Conservation (phyloP, 2,797 vertebrate species). For the Gadopsis marmoratus region DNA sequence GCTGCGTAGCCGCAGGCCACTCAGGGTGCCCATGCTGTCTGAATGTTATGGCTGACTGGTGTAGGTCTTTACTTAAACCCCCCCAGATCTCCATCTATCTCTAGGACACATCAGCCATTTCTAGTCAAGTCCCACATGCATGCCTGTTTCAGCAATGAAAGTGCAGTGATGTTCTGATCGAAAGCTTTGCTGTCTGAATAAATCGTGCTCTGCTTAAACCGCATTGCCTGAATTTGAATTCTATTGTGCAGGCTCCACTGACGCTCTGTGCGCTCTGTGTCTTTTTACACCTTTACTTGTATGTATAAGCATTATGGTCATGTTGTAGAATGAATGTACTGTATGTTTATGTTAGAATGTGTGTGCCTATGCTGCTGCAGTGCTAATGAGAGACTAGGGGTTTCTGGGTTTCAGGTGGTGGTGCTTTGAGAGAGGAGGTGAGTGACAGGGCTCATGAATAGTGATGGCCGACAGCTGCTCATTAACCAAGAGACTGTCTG, state of each 20-base stretch:
- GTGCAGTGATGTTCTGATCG: slow-evolving; percentile 48
- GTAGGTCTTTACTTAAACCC: slow-evolving; percentile 60
- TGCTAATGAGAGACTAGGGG: slow-evolving; percentile 78
- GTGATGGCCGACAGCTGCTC: slow-evolving; percentile 86
- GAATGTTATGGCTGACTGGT: too few relatives aligned
- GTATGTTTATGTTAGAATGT: slow-evolving; percentile 28
- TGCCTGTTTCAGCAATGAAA: slow-evolving; percentile 61
- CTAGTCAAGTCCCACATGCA: slow-evolving; percentile 52
- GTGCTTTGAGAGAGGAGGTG: slow-evolving; percentile 77
- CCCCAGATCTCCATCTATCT: slow-evolving; percentile 36
- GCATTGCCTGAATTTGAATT: slow-evolving; percentile 53
- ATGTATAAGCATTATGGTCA: slow-evolving; percentile 18
- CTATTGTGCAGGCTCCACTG: slow-evolving; percentile 32
- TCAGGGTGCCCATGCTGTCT: too few relatives aligned
- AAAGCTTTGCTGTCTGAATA: slow-evolving; percentile 58
- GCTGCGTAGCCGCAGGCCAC: too few relatives aligned
- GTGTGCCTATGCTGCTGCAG: slow-evolving; percentile 48
- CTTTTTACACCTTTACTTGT: slow-evolving; percentile 31
- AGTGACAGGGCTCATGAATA: slow-evolving; percentile 86
- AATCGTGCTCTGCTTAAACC: slow-evolving; percentile 45
- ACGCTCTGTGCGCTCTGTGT: background rate
- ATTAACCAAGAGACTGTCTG: slow-evolving; percentile 85
- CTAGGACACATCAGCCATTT: slow-evolving; percentile 65
- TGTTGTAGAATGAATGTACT: slow-evolving; percentile 40
- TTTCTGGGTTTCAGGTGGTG: slow-evolving; percentile 74